These are phyloP conservation scores for Sycophaga agraensis DNA, from an alignment of 1,140 invertebrate species.

Conservation along the genomic window DNA sequence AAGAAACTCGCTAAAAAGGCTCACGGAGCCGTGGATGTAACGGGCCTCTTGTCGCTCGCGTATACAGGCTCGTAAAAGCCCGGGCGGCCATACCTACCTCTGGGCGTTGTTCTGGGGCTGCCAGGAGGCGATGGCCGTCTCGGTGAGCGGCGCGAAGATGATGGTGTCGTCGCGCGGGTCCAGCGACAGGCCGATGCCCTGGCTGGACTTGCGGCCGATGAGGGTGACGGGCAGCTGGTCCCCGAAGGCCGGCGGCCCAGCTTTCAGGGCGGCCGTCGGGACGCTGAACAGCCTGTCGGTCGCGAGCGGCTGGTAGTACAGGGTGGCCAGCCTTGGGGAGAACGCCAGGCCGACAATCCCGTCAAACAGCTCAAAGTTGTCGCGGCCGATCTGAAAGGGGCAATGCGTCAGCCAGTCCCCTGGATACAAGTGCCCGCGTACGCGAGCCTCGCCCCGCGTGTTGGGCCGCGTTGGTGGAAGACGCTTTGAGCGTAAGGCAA, in stretches of 20 bases:
- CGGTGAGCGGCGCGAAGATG: constrained; percentile 72
- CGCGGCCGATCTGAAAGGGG: constrained; percentile 51
- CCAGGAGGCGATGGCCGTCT: constrained; percentile 77
- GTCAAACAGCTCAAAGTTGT: constrained; percentile 75
- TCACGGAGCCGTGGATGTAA: no score
- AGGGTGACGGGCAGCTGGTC: constrained; percentile 71
- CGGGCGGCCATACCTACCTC: constrained; percentile 58
- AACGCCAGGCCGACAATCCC: constrained; percentile 78
- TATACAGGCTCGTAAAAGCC: no score
- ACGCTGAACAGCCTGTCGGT: constrained; percentile 78
- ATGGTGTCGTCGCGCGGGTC: constrained; percentile 70
- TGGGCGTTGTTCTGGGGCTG: constrained; percentile 69
- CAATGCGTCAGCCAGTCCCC: no score
- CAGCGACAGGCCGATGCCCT: constrained; percentile 71
- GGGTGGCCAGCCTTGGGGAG: constrained; percentile 64
- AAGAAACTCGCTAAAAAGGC: no score
- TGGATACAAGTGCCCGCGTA: no score
- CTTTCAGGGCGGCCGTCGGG: constrained; percentile 68
- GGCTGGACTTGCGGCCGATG: constrained; percentile 79
- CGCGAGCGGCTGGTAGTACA: constrained; percentile 82
- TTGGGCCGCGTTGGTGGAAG: no score
- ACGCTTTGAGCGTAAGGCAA: no score
- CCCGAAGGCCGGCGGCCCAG: constrained; percentile 69
- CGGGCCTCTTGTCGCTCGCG: no score
- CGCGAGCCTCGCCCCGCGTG: no score